These are phyloP conservation scores for Seira musarum DNA, from an alignment of 2,888 invertebrate genomes.

Conservation along the genomic window DNA sequence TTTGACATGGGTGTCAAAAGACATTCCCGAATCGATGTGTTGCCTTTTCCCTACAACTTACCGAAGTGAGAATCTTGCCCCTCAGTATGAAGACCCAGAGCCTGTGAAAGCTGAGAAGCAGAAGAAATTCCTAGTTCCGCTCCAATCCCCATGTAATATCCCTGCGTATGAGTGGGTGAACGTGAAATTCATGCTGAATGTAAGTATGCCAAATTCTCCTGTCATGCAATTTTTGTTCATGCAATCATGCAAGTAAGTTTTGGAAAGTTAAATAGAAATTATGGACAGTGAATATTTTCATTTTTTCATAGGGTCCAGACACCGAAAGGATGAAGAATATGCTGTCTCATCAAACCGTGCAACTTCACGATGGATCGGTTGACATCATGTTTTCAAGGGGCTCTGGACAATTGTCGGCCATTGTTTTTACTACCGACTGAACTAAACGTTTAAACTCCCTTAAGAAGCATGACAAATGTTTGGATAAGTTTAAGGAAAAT, in stretches of 20 bases:
- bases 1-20: neutral
- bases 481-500: no score
- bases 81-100: neutral
- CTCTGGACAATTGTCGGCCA: slow-evolving; percentile 1
- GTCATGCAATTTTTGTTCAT: no score
- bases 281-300: no score
- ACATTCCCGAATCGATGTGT: neutral
- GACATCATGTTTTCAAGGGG: neutral
- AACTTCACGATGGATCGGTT: neutral
- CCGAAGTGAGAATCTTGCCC: neutral
- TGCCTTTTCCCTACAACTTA: no score
- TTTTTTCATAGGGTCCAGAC: slow-evolving; percentile 5
- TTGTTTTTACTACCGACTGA: neutral
- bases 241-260: no score
- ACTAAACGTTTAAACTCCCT: no score
- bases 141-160: slow-evolving; percentile 67
- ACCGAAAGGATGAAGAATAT: neutral
- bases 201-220: slow-evolving; percentile 1
- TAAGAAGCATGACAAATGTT: no score
- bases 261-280: no score
- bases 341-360: no score
- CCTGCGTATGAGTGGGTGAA: slow-evolving; percentile 13
- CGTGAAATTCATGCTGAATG: slow-evolving; percentile 28
- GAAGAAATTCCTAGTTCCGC: slow-evolving; percentile 4
- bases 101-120: slow-evolving; percentile 6